Conservation (phyloP, 2,888 invertebrate species). For the Cecidostiba fungosa region DNA sequence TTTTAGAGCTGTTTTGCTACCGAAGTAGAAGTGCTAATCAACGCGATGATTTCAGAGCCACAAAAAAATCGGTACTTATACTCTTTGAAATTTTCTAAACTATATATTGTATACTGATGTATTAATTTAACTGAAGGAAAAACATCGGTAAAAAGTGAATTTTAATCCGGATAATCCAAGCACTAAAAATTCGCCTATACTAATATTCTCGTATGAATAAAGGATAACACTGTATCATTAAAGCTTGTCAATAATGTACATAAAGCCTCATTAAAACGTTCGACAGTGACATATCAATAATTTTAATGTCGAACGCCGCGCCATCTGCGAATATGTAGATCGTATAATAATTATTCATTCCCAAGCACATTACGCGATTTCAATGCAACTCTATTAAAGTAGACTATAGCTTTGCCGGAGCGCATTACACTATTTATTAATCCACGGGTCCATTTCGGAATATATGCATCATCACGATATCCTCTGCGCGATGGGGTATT, state of each 20-base stretch:
- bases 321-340: neutral
- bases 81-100: too few relatives aligned
- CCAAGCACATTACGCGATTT: neutral
- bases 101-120: too few relatives aligned
- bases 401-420: neutral
- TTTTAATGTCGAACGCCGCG: neutral
- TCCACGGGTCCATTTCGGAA: slow-evolving; percentile 22
- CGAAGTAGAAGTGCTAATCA: too few relatives aligned
- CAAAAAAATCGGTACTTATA: too few relatives aligned
- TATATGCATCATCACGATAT: neutral
- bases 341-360: neutral
- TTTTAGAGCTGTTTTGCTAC: neutral
- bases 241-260: neutral
- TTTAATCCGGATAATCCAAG: too few relatives aligned
- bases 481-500: slow-evolving; percentile 1
- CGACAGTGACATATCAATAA: neutral
- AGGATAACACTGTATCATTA: neutral
- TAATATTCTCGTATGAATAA: neutral
- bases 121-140: too few relatives aligned
- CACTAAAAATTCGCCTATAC: too few relatives aligned
- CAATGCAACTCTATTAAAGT: neutral
- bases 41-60: too few relatives aligned
- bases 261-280: neutral
- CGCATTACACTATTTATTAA: slow-evolving; percentile 27
- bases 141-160: too few relatives aligned